Conservation (phyloP, 2,113 vertebrate genomes). For the Thunnus thynnus region DNA sequence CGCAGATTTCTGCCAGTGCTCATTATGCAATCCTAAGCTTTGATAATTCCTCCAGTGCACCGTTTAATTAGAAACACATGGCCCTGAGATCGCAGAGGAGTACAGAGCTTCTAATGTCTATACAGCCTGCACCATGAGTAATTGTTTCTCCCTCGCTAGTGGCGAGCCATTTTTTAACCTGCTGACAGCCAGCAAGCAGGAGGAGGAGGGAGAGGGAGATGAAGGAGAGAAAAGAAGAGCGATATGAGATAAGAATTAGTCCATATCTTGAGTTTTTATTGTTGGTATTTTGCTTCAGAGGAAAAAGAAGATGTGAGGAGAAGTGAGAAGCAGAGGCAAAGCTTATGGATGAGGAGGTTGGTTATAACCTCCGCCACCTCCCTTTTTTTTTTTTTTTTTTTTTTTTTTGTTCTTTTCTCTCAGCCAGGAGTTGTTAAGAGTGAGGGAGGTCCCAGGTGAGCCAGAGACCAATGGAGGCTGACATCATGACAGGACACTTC, state of each 20-base stretch:
- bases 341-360: slow-evolving; percentile 31
- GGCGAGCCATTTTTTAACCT: slow-evolving; percentile 80
- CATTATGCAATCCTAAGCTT: slow-evolving; percentile 79
- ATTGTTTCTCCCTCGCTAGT: slow-evolving; percentile 77
- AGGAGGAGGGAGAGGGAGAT: slow-evolving; percentile 42
- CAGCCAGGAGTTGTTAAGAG: slow-evolving; percentile 61
- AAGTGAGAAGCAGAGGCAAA: slow-evolving; percentile 1
- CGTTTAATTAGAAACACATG: slow-evolving; percentile 81
- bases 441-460: slow-evolving; percentile 78
- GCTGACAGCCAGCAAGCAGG: slow-evolving; percentile 72
- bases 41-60: slow-evolving; percentile 76
- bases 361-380: slow-evolving; percentile 8
- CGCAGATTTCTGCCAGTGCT: slow-evolving; percentile 63
- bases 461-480: slow-evolving; percentile 69
- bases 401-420: slow-evolving; percentile 15
- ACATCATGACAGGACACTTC: slow-evolving; percentile 82
- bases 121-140: slow-evolving; percentile 75
- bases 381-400: not conserved
- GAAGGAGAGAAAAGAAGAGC: slow-evolving; percentile 29
- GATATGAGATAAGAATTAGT: slow-evolving; percentile 33
- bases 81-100: slow-evolving; percentile 68
- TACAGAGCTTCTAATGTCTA: slow-evolving; percentile 70
- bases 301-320: slow-evolving; percentile 4
- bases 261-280: slow-evolving; percentile 38
- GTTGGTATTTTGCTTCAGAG: slow-evolving; percentile 23